Evolutionary conservation across 2,113 vertebrate genomes (phyloP).

Genomic region (Dicerorhinus sumatrensis): DNA sequence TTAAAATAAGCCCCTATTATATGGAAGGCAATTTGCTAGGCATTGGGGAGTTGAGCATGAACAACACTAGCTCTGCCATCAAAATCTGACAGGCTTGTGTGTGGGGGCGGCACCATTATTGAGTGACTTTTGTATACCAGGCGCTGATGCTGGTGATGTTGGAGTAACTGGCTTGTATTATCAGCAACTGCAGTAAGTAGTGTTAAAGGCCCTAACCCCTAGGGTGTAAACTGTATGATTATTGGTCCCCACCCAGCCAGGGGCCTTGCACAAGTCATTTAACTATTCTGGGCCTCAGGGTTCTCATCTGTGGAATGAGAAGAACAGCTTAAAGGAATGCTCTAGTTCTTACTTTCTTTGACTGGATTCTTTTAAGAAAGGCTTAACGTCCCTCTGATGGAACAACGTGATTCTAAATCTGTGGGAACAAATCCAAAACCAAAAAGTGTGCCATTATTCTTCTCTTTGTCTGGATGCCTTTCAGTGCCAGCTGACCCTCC

Average conservation of each 20-base stretch:
- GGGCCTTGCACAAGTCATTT: background rate
- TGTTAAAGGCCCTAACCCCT: background rate
- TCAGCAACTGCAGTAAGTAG: background rate
- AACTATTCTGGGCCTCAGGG: background rate
- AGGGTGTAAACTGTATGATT: background rate
- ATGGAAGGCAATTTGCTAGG: background rate
- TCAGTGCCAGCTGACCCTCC: background rate
- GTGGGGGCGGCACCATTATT: background rate
- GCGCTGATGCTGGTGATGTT: background rate
- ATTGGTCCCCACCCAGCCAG: background rate
- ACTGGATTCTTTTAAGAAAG: slow-evolving; percentile 39
- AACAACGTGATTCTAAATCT: slow-evolving; percentile 16
- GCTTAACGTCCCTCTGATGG: background rate
- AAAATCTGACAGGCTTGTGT: background rate
- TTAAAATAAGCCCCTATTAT: background rate
- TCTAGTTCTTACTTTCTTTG: background rate
- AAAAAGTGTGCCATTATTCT: background rate
- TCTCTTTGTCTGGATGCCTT: background rate
- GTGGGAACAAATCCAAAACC: background rate
- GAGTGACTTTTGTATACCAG: background rate
- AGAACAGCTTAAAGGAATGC: background rate
- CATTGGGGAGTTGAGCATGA: background rate
- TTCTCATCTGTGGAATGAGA: background rate
- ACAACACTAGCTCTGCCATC: background rate
- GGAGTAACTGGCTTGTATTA: background rate